A percentile compares a stretch with the other conserved stretches of the same genome.
phyloP scores from a whole-genome alignment of 2,797 vertebrate species.

The Sebastes diaconus region DNA sequence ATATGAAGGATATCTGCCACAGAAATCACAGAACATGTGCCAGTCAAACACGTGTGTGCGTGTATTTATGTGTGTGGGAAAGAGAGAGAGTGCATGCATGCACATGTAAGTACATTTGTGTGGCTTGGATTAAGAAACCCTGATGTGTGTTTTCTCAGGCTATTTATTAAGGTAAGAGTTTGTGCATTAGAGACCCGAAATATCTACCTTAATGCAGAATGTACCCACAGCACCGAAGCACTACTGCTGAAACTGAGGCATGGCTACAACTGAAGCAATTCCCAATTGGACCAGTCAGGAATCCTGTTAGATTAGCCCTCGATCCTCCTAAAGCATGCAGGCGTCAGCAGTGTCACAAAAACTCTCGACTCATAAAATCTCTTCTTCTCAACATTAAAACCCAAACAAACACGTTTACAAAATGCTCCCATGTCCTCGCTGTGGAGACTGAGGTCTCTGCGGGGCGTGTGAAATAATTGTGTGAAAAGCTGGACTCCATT shows the following conservation, averaged over 20 bases:
- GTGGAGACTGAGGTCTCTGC: conserved; percentile 42
- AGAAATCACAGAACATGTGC: conserved; percentile 56
- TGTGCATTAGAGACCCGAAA: conserved; percentile 28
- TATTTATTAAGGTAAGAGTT: conserved; percentile 48
- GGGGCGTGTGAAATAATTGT: conserved; percentile 65
- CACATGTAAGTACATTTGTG: conserved; percentile 43
- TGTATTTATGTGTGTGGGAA: neutral
- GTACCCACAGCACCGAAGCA: conserved; percentile 28
- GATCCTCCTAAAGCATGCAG: conserved; percentile 50
- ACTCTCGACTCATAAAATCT: conserved; percentile 38
- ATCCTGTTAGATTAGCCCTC: conserved; percentile 47
- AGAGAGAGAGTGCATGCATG: conserved; percentile 25
- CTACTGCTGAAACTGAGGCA: conserved; percentile 13
- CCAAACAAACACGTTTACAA: conserved; percentile 47
- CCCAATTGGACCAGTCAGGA: conserved; percentile 39
- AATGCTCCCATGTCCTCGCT: conserved; percentile 32
- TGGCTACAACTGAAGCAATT: conserved; percentile 30
- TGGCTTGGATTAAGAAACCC: conserved; percentile 43
- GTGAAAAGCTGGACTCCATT: conserved; percentile 62
- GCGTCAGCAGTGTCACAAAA: conserved; percentile 33
- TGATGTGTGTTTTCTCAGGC: conserved; percentile 45
- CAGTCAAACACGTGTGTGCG: conserved; percentile 41
- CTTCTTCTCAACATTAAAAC: conserved; percentile 39
- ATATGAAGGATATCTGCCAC: conserved; percentile 69
- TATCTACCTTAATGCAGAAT: conserved; percentile 31